phyloP scores from a whole-genome alignment of 2,113 vertebrate genomes.

The Isurus oxyrinchus region DNA sequence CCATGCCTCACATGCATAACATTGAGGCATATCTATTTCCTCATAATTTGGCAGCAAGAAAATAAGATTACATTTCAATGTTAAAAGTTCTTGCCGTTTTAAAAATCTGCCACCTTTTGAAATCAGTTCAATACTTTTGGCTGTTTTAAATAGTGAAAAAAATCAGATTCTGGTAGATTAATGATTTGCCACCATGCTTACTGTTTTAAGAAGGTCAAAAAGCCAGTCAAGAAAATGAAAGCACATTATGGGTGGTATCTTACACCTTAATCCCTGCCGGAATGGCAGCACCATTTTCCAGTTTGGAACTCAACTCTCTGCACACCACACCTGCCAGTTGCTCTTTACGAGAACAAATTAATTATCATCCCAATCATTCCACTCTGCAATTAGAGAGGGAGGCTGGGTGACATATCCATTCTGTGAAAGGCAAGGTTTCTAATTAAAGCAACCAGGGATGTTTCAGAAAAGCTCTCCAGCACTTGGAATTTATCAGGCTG shows the following conservation, averaged over 20 bases:
- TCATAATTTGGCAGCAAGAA: not conserved
- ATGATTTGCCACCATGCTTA: not conserved
- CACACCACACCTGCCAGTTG: no score
- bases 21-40: not conserved
- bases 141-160: not conserved
- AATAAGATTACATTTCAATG: not conserved
- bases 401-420: no score
- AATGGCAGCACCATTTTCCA: no score
- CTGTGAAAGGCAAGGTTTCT: no score
- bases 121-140: not conserved
- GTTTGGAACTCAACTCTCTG: no score
- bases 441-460: no score
- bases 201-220: not conserved
- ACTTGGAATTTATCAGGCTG: no score
- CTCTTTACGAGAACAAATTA: no score
- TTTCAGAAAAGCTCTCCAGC: no score
- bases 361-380: no score
- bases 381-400: no score
- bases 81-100: not conserved
- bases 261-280: no score
- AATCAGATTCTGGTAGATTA: not conserved
- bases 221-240: not conserved
- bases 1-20: not conserved
- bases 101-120: not conserved
- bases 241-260: not conserved